phyloP scores from a whole-genome alignment of 2,888 invertebrate species.

The Strigamia maritima region DNA sequence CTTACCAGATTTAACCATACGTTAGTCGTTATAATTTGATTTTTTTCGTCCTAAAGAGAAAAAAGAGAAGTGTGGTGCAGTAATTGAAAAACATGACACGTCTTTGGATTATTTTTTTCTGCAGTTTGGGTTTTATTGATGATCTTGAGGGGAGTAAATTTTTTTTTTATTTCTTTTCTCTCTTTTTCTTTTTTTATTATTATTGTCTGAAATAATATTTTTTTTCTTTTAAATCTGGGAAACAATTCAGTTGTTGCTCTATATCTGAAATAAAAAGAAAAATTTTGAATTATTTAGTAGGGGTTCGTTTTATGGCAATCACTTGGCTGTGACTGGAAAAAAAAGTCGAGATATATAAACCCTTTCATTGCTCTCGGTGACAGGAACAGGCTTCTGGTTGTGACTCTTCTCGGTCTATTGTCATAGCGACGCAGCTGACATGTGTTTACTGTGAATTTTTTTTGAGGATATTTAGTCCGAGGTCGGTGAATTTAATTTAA shows the following conservation, averaged over 20 bases:
- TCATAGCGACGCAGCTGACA: not conserved
- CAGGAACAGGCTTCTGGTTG: not conserved
- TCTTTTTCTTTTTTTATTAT: not conserved
- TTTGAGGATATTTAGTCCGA: not conserved
- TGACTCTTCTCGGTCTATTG: constrained; percentile 15
- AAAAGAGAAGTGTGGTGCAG: constrained; percentile 36
- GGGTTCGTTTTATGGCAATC: not conserved
- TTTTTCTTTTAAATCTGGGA: not conserved
- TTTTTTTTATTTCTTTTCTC: not conserved
- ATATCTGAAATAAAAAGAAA: not conserved
- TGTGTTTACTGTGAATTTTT: not conserved
- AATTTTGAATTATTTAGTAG: not conserved
- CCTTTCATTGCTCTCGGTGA: not conserved
- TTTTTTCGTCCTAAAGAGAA: constrained; percentile 55
- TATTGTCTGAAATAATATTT: not conserved
- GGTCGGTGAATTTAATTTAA: not conserved
- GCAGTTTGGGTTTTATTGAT: not conserved
- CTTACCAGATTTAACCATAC: constrained; percentile 56
- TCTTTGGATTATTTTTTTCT: constrained; percentile 33
- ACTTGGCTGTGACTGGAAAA: not conserved
- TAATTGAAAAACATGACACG: constrained; percentile 30
- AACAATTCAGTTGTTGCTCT: not conserved
- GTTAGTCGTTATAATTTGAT: constrained; percentile 56
- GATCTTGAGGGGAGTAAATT: not conserved
- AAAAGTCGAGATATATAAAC: not conserved